These are phyloP conservation scores for Sialis fuliginosa DNA, from an alignment of 2,888 invertebrate species.

Conservation along the genomic window DNA sequence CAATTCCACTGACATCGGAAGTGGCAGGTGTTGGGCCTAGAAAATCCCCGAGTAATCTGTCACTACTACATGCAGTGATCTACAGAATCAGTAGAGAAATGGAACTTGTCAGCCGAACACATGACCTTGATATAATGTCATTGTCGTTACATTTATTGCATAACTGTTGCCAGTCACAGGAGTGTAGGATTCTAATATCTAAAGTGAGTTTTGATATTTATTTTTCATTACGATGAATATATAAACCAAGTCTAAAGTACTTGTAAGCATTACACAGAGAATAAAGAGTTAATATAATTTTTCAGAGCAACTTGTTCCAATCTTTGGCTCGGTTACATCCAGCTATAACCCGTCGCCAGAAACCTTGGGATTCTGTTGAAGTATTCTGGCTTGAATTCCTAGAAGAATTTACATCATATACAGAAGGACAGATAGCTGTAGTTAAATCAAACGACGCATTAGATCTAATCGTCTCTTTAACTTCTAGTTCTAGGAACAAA, in stretches of 20 bases:
- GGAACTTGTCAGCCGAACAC: slow-evolving; percentile 27
- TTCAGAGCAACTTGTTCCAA: slow-evolving; percentile 29
- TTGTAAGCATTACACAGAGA: neutral
- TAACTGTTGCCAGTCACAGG: slow-evolving; percentile 34
- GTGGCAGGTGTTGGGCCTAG: slow-evolving; percentile 30
- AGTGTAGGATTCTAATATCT: slow-evolving; percentile 39
- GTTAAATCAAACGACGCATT: slow-evolving; percentile 26
- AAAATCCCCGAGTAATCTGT: slow-evolving; percentile 29
- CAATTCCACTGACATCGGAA: slow-evolving; percentile 30
- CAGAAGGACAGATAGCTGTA: slow-evolving; percentile 33
- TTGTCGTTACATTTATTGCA: slow-evolving; percentile 30
- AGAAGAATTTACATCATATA: slow-evolving; percentile 29
- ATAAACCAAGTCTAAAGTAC: neutral
- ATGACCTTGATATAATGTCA: slow-evolving; percentile 25
- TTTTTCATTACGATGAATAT: neutral
- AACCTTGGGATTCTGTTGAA: slow-evolving; percentile 34
- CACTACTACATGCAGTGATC: slow-evolving; percentile 32
- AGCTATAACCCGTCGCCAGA: slow-evolving; percentile 28
- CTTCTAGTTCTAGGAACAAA: slow-evolving; percentile 14
- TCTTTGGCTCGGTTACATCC: slow-evolving; percentile 31
- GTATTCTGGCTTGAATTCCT: slow-evolving; percentile 32
- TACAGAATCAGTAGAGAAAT: slow-evolving; percentile 30
- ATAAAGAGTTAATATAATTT: slow-evolving; percentile 6
- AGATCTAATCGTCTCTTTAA: slow-evolving; percentile 21
- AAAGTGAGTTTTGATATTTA: slow-evolving; percentile 30